Base-by-base conservation (phyloP, 2,888 invertebrate species). In the Coremacera marginata region DNA sequence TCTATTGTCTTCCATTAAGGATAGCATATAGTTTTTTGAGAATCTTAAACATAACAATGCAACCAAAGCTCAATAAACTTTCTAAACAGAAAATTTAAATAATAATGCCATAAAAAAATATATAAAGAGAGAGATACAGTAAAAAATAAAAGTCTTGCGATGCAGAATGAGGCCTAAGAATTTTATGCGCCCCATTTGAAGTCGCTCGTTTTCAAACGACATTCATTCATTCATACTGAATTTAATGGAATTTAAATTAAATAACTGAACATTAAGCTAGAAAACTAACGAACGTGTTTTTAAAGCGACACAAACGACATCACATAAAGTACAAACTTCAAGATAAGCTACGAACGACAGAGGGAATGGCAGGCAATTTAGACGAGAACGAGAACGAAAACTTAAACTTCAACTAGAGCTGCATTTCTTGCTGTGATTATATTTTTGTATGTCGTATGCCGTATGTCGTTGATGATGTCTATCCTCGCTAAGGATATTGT, bases 221-320 rank as follows among this genome's bases (percentile, higher is more conserved):
- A n/a, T 11, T 9, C 70, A 57, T 70, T 52, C 55, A 52, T 70
- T 70, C 70, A 57, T 34, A 34, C 37, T 37, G 31, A 57, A 70
- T 57, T 70, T 57, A 70, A 70, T 70, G 70, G 70, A 70, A 72
- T 72, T 72, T 72, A 72, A 72, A 72, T 72, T 72, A 60, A 72
- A 60, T 60, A 67, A 49, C 49, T 8, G 14, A 19, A 19, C 67
- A 5, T 11, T 37, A 34, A 63, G 34, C 22, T 25, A 44, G 67
- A 44, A 49, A 37, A 22, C 44, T 31, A 63, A 22, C 67, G 37
- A 34, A 67, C 19, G 67, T 19, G 55, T 55, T 55, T 55, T 55
- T 55, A 55, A 55, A 55, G 55, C 7, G 19, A 19, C 19, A 55
- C 55, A 55, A 55, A 55, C 7, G 44, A 44, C 14, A 44, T 44